Base-by-base conservation (phyloP, 1,140 invertebrate genomes). In the Harlomillsia oculata region DNA sequence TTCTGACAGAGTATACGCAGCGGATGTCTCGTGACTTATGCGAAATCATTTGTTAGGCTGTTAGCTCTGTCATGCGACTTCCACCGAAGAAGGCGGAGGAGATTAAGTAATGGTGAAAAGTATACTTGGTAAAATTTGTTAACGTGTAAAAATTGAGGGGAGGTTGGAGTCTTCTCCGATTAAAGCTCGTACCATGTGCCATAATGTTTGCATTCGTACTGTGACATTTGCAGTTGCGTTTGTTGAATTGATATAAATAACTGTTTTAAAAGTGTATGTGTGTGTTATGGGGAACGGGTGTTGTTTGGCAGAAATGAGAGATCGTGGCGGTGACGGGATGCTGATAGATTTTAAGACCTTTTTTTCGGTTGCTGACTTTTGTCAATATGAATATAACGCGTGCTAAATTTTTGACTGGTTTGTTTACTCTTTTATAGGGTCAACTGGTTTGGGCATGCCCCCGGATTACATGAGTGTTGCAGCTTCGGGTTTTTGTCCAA, bases 401-500 rank as follows among this genome's bases (percentile, higher is more conserved):
- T n/a, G n/a, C n/a, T n/a, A n/a, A n/a, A n/a, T n/a, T n/a, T 21
- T 14, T 45, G 14, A 49, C 53, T 54, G n/a, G 52, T 55, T 48
- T 43, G 21, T 60, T 53, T 61, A 44, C 44, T 56, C 16, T 60
- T 41, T n/a, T 65, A 16, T 51, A 64, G 63, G 60, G 51, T 63
- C 53, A 60, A 49, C 29, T 29, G 82, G 83, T 67, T 76, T 85
- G 72, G 83, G 78, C 67, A 72, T 83, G 68, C 76, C 77, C 63
- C 74, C 78, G 45, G 81, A 89, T 69, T 88, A 87, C 73, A 76
- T 89, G 59, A 80, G 75, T 67, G 69, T 70, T 40, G 69, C 72
- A 66, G 51, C 62, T 21, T 70, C 71, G 34, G 71, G 69, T 26
- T 56, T 73, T 53, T 67, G 71, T 37, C 79, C 80, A 40, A 75